Evolutionary conservation across 2,888 invertebrate genomes (phyloP).

Genomic region (Dicranocentrus wangi): DNA sequence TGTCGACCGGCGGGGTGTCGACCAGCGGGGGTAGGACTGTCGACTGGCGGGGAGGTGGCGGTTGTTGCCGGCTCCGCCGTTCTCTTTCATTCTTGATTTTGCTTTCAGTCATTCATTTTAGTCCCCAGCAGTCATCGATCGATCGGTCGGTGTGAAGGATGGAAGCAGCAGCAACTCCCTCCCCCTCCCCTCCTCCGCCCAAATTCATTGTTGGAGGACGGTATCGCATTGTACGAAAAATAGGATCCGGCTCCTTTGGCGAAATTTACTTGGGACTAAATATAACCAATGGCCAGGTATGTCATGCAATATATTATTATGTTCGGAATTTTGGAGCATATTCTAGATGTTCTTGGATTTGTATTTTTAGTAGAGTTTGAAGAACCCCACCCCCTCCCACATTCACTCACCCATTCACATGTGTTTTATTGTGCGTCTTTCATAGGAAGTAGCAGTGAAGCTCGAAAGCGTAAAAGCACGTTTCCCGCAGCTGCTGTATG

Average conservation of each 20-base stretch:
- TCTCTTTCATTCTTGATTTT: no score
- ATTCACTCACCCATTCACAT: not conserved
- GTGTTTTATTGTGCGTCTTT: not conserved
- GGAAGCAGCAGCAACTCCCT: slow-evolving; percentile 70
- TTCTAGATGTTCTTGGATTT: no score
- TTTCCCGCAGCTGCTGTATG: slow-evolving; percentile 98
- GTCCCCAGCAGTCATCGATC: no score
- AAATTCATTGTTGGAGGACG: slow-evolving; percentile 92
- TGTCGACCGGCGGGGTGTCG: no score
- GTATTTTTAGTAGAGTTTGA: no score
- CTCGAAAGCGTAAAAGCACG: slow-evolving; percentile 96
- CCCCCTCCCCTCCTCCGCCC: slow-evolving; percentile 77
- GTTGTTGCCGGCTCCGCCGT: no score
- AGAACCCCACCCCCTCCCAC: no score
- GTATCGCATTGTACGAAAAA: slow-evolving; percentile 95
- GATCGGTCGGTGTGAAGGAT: slow-evolving; percentile 41
- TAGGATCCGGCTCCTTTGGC: slow-evolving; percentile 99
- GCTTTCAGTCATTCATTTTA: no score
- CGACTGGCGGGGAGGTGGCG: no score
- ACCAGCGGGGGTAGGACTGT: no score
- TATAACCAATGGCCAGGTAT: slow-evolving; percentile 90
- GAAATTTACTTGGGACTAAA: slow-evolving; percentile 98
- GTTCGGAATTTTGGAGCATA: no score
- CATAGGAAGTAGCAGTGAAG: slow-evolving; percentile 98
- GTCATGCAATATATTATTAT: no score